Base-by-base conservation (phyloP, 1,140 invertebrate species). In the Cotesia vestalis region DNA sequence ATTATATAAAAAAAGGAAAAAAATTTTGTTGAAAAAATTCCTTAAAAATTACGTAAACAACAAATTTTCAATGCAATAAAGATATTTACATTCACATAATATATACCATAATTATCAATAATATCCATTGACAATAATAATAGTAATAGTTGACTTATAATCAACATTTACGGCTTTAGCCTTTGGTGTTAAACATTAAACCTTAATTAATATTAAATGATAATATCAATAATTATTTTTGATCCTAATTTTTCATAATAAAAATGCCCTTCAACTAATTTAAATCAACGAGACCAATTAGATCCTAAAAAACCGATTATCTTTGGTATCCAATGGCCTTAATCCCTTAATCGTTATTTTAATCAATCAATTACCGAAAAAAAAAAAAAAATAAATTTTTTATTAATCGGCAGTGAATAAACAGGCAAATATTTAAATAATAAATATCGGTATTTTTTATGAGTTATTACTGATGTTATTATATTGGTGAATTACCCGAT, bases 401-500 rank as follows among this genome's bases (percentile, higher is more conserved):
- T 6, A 46, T 46, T 46, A 46, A 46, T 11, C 69, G 84, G 83
- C 84, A 85, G 84, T 85, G 82, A 84, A 77, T 77, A 77, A 79
- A 79, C 71, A 77, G 77, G 72, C 75, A 63, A 76, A 64, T 75
- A 74, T 71, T 53, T 77, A 35, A 46, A 46, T 46, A 46, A 46
- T 46, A 46, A 46, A 27, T 2, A 27, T 27, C 27, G 27, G 27
- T 27, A 27, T 27, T 27, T 27, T 27, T 27, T 46, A 46, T 9
- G 2, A 9, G 5, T 46, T 46, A 46, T 46, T 40, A 40, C 9
- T 40, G 9, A 8, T 34, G 17, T 14, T 71, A 78, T 81, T 76
- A 84, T 77, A 79, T 83, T 69, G 78, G 80, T 75, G 79, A 73
- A 46, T 73, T 83, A 51, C 83, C 83, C 79, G 79, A 85, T 4